Base-by-base conservation (phyloP, 2,113 vertebrate species). In the Cavia porcellus region DNA sequence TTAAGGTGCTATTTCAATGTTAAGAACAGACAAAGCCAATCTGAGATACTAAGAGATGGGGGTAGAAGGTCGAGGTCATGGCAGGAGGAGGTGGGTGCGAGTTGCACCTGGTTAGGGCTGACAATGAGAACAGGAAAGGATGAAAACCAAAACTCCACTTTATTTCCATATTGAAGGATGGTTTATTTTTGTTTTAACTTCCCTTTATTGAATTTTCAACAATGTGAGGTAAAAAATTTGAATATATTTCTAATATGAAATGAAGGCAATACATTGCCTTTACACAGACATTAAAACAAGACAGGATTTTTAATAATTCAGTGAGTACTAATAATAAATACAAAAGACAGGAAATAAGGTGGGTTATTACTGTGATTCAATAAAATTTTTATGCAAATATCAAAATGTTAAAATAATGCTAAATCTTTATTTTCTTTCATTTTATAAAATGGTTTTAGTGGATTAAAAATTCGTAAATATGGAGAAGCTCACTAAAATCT, bases 1-100 rank as follows among this genome's bases (percentile, higher is more conserved):
- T 97, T 97, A 98, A 97, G 94, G 95, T 96, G 94, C 90, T 94
- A 81, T 97, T 97, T 98, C 94, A 94, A 86, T 96, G 92, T 92
- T 97, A 96, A 92, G 85, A 96, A 96, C 90, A 91, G 95, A 96
- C 92, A 97, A 95, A 97, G 88, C 83, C 80, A 96, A 95, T 96
- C 83, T 92, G 74, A 94, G 77, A 55, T 72, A 96, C 74, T 89
- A 77, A 96, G 92, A 92, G 79, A 86, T 87, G 87, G 20, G 96
- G 86, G 94, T 86, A 93, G 86, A 68, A 97, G 90, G 94, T 89
- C 95, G 64, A 47, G 92, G 96, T 98, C 94, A 89, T 1, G 7
- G 59, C 2, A 12, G n/a, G 50, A 89, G 68, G 45, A 95, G 22
- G 19, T 52, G 47, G 77, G 74, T 57, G 86, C 32, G 12, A 61